A percentile compares a stretch with the other conserved stretches of the same genome.
Evolutionary conservation across 2,797 vertebrate species (phyloP).

Genomic region (Jordanella pulchra): DNA sequence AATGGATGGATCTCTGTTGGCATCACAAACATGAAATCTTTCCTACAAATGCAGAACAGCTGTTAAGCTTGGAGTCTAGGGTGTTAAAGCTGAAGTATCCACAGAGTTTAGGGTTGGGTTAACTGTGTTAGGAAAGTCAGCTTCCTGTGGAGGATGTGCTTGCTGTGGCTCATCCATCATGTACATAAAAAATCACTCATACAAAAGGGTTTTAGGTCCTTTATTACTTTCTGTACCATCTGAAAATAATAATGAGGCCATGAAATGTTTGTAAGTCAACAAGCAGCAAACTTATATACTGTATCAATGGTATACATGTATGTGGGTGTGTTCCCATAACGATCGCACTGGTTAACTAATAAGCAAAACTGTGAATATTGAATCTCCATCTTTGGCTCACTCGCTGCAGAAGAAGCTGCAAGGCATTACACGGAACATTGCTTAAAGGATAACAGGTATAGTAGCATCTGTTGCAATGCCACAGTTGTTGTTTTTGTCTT

Average conservation of each 20-base stretch:
- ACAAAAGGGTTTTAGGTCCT: not conserved
- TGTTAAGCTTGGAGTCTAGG: not conserved
- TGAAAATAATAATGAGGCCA: not conserved
- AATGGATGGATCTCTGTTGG: too few species aligned
- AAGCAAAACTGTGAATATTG: not conserved
- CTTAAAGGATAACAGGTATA: conserved; percentile 84
- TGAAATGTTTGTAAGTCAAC: not conserved
- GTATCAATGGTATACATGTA: not conserved
- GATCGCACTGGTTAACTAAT: not conserved
- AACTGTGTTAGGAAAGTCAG: not conserved
- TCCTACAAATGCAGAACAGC: too few species aligned
- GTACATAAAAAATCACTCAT: not conserved
- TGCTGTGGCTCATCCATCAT: not conserved
- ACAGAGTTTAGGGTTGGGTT: not conserved
- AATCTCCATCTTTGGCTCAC: not conserved
- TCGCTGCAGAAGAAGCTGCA: not conserved
- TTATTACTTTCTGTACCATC: not conserved
- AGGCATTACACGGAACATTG: not conserved
- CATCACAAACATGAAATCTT: too few species aligned
- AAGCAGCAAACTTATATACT: not conserved
- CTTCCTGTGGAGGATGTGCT: not conserved
- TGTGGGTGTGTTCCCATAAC: not conserved
- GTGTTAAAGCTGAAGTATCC: not conserved
- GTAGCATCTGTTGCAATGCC: conserved; percentile 93
- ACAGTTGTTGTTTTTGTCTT: conserved; percentile 90